These are phyloP conservation scores for Onchidella celtica DNA, from an alignment of 2,888 invertebrate genomes.

Conservation along the genomic window DNA sequence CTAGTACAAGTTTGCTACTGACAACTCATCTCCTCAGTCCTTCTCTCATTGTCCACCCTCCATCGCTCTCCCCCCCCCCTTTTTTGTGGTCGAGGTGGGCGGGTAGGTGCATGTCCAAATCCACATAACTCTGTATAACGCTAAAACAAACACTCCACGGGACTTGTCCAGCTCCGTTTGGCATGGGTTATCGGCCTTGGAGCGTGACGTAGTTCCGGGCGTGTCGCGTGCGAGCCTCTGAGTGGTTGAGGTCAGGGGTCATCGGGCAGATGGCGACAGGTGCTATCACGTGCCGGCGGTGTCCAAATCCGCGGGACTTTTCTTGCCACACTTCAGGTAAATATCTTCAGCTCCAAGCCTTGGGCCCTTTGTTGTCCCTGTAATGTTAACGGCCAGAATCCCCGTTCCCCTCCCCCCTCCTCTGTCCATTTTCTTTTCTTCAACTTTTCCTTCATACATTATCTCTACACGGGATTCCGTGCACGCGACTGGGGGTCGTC, in stretches of 20 bases:
- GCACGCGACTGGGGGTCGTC: slow-evolving; percentile 26
- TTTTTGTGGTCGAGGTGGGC: too few relatives aligned
- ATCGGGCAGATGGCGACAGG: slow-evolving; percentile 49
- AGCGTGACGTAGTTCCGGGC: slow-evolving; percentile 35
- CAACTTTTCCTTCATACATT: too few relatives aligned
- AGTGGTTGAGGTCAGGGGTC: slow-evolving; percentile 42
- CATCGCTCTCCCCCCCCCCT: too few relatives aligned
- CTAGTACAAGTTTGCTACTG: too few relatives aligned
- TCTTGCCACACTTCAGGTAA: slow-evolving; percentile 35
- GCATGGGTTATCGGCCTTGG: slow-evolving; percentile 22
- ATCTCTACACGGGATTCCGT: not conserved
- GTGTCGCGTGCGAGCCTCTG: slow-evolving; percentile 33
- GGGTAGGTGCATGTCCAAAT: too few relatives aligned
- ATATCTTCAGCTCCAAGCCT: slow-evolving; percentile 9
- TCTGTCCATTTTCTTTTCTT: slow-evolving; percentile 10
- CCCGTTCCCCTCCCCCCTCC: not conserved
- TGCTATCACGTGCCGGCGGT: slow-evolving; percentile 40
- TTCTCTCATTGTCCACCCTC: too few relatives aligned
- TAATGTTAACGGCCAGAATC: slow-evolving; percentile 35
- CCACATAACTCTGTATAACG: slow-evolving; percentile 4
- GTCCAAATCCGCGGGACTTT: slow-evolving; percentile 33
- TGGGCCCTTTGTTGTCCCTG: slow-evolving; percentile 24
- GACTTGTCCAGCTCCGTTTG: slow-evolving; percentile 30
- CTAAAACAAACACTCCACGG: slow-evolving; percentile 21
- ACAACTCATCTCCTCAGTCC: too few relatives aligned